Evolutionary conservation across 2,888 invertebrate species (phyloP).

Genomic region (Biston betularia): DNA sequence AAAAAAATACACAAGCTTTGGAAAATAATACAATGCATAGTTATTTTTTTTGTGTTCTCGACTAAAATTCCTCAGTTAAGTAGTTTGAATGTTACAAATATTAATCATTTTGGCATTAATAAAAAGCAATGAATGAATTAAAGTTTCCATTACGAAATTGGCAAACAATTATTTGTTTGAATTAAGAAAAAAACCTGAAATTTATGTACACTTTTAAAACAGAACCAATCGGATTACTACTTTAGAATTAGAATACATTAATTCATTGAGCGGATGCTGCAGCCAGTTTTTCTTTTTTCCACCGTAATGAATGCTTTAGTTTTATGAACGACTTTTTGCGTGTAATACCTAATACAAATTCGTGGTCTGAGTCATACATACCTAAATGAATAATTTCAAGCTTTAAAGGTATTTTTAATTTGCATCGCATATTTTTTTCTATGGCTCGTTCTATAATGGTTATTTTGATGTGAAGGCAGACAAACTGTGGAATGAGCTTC

Average conservation of each 20-base stretch:
- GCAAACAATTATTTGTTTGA: not conserved
- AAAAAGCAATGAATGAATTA: not conserved
- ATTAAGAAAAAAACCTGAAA: not conserved
- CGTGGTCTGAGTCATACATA: not conserved
- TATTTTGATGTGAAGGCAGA: no score
- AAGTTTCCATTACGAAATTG: not conserved
- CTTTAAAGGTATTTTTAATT: not conserved
- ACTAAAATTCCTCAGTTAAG: no score
- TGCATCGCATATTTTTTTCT: not conserved
- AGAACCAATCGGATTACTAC: not conserved
- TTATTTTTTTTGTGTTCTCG: no score
- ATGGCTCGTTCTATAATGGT: no score
- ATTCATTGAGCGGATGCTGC: conserved; percentile 2
- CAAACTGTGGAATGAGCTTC: no score
- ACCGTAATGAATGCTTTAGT: not conserved
- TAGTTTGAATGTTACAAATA: no score
- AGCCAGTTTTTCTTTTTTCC: not conserved
- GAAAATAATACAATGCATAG: no score
- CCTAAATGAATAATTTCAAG: not conserved
- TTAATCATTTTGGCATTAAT: not conserved
- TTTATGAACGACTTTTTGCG: not conserved
- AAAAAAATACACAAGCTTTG: no score
- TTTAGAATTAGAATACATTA: not conserved
- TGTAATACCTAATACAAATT: not conserved
- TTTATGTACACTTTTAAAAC: no score